Evolutionary conservation across 2,888 invertebrate species (phyloP).

Genomic region (Lottia gigantea): DNA sequence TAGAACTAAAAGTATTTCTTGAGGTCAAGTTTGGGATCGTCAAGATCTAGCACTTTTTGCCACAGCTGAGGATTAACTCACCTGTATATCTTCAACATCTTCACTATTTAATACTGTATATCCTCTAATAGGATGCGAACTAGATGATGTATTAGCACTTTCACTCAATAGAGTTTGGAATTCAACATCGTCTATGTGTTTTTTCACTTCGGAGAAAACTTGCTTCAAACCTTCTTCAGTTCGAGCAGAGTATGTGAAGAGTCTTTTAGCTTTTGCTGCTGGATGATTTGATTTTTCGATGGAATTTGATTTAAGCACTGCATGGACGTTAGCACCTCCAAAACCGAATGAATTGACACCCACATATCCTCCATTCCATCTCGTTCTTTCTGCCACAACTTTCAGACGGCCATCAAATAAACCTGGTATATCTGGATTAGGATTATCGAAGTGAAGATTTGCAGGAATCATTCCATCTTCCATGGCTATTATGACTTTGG

Average conservation of each 20-base stretch:
- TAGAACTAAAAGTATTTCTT: too few relatives aligned
- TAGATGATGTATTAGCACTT: slow-evolving; percentile 70
- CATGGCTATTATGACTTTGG: slow-evolving; percentile 93
- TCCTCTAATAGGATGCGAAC: slow-evolving; percentile 85
- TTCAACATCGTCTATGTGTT: slow-evolving; percentile 65
- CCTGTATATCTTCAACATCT: slow-evolving; percentile 45
- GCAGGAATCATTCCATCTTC: slow-evolving; percentile 88
- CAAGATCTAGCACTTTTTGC: too few relatives aligned
- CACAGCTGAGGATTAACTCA: slow-evolving; percentile 12
- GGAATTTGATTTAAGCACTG: slow-evolving; percentile 70
- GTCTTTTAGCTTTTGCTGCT: slow-evolving; percentile 74
- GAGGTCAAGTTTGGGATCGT: too few relatives aligned
- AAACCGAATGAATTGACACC: slow-evolving; percentile 98
- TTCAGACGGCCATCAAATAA: slow-evolving; percentile 88
- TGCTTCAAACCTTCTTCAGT: slow-evolving; percentile 81
- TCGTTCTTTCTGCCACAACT: slow-evolving; percentile 83
- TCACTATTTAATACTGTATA: slow-evolving; percentile 79
- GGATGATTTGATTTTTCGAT: slow-evolving; percentile 36
- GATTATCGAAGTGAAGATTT: slow-evolving; percentile 88
- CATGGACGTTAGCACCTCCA: slow-evolving; percentile 78
- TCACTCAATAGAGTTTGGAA: slow-evolving; percentile 62
- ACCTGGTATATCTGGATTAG: slow-evolving; percentile 93
- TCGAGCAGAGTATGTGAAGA: slow-evolving; percentile 85
- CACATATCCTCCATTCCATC: slow-evolving; percentile 91
- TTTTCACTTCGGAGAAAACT: slow-evolving; percentile 81